Percentiles rank a stretch among this genome's conserved stretches.
Evolutionary conservation across 1,140 invertebrate species (phyloP).

Genomic region (Drosophila guanche): DNA sequence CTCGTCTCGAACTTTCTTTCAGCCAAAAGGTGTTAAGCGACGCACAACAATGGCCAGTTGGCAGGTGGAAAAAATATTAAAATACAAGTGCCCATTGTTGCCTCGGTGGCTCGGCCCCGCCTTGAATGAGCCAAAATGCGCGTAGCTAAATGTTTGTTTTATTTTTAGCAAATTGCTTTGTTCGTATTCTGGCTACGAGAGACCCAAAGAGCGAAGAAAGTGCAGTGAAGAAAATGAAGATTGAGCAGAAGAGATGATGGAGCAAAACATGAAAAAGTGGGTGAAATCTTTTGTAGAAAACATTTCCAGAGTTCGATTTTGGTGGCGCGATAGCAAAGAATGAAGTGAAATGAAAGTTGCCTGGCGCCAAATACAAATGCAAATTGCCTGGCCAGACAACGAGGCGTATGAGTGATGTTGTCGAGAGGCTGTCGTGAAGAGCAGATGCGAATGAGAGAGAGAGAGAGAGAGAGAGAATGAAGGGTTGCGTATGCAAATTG

Average conservation of each 20-base stretch:
- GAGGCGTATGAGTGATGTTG: conserved; percentile 73
- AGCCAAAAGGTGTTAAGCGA: conserved; percentile 64
- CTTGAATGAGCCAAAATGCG: conserved; percentile 68
- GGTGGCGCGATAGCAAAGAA: conserved; percentile 68
- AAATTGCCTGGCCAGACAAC: conserved; percentile 64
- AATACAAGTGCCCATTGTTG: conserved; percentile 49
- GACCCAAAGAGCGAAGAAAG: conserved; percentile 61
- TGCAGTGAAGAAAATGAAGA: conserved; percentile 70
- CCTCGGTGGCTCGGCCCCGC: conserved; percentile 11
- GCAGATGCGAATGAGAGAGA: background rate
- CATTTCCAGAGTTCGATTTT: conserved; percentile 59
- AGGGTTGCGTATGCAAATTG: conserved; percentile 58
- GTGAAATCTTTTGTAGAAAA: conserved; percentile 73
- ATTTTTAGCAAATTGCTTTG: conserved; percentile 79
- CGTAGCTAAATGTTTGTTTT: conserved; percentile 79
- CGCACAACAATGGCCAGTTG: conserved; percentile 49
- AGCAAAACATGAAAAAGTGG: conserved; percentile 55
- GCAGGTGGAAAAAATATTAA: conserved; percentile 64
- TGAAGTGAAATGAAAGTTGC: conserved; percentile 63
- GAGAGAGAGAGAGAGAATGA: background rate
- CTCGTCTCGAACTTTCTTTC: conserved; percentile 69
- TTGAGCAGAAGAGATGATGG: conserved; percentile 37
- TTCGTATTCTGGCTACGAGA: conserved; percentile 59
- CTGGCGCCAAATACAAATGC: conserved; percentile 52
- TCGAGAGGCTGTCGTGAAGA: conserved; percentile 35